Percentiles rank a stretch among this genome's conserved stretches.
These are phyloP conservation scores for Pangasianodon gigas DNA, from an alignment of 2,113 vertebrate genomes.

Conservation along the genomic window DNA sequence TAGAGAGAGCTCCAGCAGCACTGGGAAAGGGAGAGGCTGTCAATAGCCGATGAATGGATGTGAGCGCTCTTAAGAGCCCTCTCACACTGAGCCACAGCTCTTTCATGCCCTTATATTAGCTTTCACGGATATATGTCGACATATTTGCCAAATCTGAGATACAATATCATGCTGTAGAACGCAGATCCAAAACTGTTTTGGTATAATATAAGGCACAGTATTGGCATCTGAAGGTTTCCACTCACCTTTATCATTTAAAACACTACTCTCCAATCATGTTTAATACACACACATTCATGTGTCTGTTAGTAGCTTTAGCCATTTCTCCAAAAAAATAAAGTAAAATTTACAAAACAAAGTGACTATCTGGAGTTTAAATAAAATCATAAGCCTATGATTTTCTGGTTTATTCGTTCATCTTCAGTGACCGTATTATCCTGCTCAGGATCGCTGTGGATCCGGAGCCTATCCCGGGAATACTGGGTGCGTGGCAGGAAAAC, in stretches of 20 bases:
- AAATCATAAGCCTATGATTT: neutral
- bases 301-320: neutral
- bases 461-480: neutral
- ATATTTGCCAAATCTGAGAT: neutral
- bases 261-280: neutral
- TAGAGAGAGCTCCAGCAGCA: conserved; percentile 80
- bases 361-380: neutral
- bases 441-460: neutral
- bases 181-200: neutral
- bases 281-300: neutral
- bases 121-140: conserved; percentile 34
- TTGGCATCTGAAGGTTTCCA: neutral
- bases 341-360: neutral
- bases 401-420: neutral
- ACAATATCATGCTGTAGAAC: no score
- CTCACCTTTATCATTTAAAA: neutral
- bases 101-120: conserved; percentile 44
- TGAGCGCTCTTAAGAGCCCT: conserved; percentile 57
- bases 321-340: neutral
- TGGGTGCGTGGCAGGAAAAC: neutral
- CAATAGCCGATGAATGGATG: conserved; percentile 80
- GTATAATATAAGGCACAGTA: neutral
- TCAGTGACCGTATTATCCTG: neutral
- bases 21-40: conserved; percentile 77
- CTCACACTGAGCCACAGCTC: conserved; percentile 36